phyloP scores from a whole-genome alignment of 2,113 vertebrate genomes.

The Tichodroma muraria region DNA sequence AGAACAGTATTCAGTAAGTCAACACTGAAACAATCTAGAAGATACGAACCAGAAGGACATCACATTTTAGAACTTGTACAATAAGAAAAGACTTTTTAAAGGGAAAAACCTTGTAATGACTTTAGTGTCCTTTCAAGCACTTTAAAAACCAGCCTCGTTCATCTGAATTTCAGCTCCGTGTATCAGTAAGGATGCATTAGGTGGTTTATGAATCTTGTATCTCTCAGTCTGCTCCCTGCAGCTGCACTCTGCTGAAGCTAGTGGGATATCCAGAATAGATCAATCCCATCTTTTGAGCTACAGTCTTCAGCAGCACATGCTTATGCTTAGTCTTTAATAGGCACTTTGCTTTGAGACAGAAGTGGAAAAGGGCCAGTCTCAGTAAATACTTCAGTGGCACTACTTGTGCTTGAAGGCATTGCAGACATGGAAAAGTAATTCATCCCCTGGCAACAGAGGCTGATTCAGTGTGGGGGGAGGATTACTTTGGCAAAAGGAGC shows the following conservation, averaged over 20 bases:
- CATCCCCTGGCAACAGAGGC: not conserved
- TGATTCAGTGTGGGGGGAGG: not conserved
- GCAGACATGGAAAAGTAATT: not conserved
- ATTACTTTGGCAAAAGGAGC: not conserved
- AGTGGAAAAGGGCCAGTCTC: not conserved
- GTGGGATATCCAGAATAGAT: not conserved
- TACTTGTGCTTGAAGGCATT: not conserved
- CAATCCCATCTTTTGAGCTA: not conserved
- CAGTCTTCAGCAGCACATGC: not conserved
- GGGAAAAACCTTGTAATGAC: not conserved
- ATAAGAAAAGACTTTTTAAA: not conserved
- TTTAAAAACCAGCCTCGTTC: not conserved
- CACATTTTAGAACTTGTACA: not conserved
- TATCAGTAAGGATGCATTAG: not conserved
- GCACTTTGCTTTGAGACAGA: constrained; percentile 25
- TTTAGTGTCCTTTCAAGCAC: constrained; percentile 9
- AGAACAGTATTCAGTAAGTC: not conserved
- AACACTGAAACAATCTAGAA: not conserved
- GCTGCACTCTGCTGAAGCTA: not conserved
- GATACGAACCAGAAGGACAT: not conserved
- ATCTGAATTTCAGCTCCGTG: not conserved
- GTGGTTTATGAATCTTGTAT: not conserved
- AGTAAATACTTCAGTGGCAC: not conserved
- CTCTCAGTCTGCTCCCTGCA: constrained; percentile 3
- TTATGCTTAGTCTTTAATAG: constrained; percentile 22